These are phyloP conservation scores for Ammodytes marinus DNA, from an alignment of 2,113 vertebrate genomes.

Conservation along the genomic window DNA sequence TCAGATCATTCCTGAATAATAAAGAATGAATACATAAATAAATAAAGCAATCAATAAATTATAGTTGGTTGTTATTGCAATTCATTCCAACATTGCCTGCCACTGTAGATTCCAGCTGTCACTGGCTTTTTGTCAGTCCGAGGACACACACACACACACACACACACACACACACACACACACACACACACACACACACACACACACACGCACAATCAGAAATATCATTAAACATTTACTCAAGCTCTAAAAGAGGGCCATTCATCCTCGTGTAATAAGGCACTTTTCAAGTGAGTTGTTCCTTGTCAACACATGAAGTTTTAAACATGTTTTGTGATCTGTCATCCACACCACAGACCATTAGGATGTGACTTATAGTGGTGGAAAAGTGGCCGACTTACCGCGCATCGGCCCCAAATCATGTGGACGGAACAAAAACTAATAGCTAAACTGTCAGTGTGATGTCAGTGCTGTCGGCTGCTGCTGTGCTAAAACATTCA, in stretches of 20 bases:
- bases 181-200: too few species aligned
- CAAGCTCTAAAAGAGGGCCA: background rate
- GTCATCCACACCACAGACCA: background rate
- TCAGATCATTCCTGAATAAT: constrained; percentile 37
- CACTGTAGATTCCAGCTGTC: constrained; percentile 28
- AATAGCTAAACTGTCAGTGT: constrained; percentile 50
- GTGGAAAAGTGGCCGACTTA: background rate
- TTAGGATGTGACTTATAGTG: constrained; percentile 11
- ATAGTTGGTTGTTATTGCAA: constrained; percentile 28
- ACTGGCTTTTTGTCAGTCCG: background rate
- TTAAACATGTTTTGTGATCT: constrained; percentile 27
- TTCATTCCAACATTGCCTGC: constrained; percentile 25
- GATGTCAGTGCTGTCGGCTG: constrained; percentile 11
- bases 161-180: too few species aligned
- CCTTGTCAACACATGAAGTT: constrained; percentile 17
- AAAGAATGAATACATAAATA: background rate
- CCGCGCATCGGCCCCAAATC: constrained; percentile 33
- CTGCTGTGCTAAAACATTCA: constrained; percentile 5
- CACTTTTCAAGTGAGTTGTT: constrained; percentile 27
- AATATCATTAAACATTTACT: constrained; percentile 44
- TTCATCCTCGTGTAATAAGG: constrained; percentile 7
- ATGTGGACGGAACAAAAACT: constrained; percentile 46
- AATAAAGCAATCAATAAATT: constrained; percentile 43
- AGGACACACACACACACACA: background rate
- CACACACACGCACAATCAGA: constrained; percentile 5